Conservation (phyloP, 2,797 vertebrate genomes). For the Sebastes paucispinis region DNA sequence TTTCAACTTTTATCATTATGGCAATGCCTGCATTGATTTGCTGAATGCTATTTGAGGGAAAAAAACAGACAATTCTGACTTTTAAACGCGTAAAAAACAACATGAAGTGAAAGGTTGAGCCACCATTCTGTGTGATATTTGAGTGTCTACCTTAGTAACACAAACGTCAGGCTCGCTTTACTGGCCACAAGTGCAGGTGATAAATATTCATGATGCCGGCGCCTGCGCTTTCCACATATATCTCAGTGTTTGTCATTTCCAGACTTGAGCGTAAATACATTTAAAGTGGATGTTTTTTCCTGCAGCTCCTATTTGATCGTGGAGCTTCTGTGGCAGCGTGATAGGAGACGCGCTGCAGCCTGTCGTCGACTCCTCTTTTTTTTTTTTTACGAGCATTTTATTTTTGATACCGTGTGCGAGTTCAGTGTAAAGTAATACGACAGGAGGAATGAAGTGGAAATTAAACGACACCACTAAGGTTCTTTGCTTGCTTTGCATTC, state of each 20-base stretch:
- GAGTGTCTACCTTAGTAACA: conserved; percentile 65
- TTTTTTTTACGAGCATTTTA: conserved; percentile 50
- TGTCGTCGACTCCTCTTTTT: conserved; percentile 38
- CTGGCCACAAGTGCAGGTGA: conserved; percentile 72
- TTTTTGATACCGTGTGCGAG: conserved; percentile 21
- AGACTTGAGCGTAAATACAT: conserved; percentile 69
- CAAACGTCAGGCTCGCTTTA: conserved; percentile 72
- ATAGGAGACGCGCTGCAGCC: conserved; percentile 41
- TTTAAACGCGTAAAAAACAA: conserved; percentile 26
- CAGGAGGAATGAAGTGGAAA: conserved; percentile 36
- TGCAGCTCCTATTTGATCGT: conserved; percentile 55
- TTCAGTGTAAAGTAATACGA: conserved; percentile 46
- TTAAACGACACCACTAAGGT: conserved; percentile 18
- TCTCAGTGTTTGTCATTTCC: conserved; percentile 67
- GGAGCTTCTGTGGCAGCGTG: conserved; percentile 1
- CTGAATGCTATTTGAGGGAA: not conserved
- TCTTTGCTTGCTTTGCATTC: conserved; percentile 17
- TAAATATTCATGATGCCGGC: conserved; percentile 76
- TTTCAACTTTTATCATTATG: not conserved
- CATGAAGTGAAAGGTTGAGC: not conserved
- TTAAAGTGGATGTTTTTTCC: conserved; percentile 63
- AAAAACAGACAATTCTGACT: not conserved
- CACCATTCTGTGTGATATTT: conserved; percentile 28
- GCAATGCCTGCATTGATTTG: not conserved
- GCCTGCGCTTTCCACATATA: conserved; percentile 62